phyloP scores from a whole-genome alignment of 2,888 invertebrate species.

The Drosophila testacea region DNA sequence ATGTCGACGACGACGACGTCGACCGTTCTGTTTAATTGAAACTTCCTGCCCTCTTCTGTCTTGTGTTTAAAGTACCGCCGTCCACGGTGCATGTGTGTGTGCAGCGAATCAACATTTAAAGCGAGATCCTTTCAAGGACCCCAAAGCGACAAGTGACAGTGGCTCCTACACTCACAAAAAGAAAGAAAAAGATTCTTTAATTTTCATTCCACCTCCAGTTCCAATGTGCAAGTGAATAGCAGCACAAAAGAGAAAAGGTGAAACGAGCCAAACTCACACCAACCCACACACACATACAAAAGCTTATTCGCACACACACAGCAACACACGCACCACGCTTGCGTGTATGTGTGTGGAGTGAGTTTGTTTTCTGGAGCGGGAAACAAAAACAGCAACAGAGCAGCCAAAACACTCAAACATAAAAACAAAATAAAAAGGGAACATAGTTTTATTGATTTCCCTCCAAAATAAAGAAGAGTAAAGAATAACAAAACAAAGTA shows the following conservation, averaged over 20 bases:
- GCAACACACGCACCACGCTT: constrained; percentile 28
- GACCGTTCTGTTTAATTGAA: constrained; percentile 75
- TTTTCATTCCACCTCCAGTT: constrained; percentile 57
- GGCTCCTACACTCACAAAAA: constrained; percentile 18
- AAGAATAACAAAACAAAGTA: constrained; percentile 40
- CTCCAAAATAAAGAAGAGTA: constrained; percentile 72
- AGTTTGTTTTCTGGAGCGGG: constrained; percentile 49
- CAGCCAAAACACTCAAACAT: constrained; percentile 40
- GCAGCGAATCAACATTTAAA: constrained; percentile 22
- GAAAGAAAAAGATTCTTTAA: constrained; percentile 42
- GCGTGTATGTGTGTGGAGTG: constrained; percentile 52
- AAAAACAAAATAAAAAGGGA: constrained; percentile 53
- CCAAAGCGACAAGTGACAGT: constrained; percentile 48
- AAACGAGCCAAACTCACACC: constrained; percentile 61
- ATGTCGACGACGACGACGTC: constrained; percentile 64
- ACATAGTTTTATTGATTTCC: constrained; percentile 71
- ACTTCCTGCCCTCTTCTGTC: constrained; percentile 63
- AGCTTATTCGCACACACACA: constrained; percentile 37
- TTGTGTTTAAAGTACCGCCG: constrained; percentile 32
- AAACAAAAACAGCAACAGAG: constrained; percentile 24
- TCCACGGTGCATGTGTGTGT: constrained; percentile 34
- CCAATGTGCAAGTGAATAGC: constrained; percentile 60
- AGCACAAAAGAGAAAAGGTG: constrained; percentile 77
- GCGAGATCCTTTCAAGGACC: constrained; percentile 35
- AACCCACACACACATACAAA: constrained; percentile 37